These are phyloP conservation scores for Poeciliopsis retropinna DNA, from an alignment of 2,113 vertebrate genomes.

Conservation along the genomic window DNA sequence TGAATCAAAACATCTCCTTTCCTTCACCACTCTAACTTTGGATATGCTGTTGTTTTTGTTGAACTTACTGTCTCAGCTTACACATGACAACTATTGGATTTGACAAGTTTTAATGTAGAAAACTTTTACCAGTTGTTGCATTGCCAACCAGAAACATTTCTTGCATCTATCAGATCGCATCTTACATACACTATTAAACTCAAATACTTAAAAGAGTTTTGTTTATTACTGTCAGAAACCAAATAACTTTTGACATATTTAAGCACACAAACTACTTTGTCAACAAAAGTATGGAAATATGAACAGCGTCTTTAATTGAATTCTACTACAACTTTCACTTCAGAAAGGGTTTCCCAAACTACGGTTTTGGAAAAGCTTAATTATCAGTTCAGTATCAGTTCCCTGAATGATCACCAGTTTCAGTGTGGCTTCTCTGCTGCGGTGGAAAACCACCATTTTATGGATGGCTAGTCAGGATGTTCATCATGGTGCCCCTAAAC, in stretches of 20 bases:
- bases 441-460: background rate
- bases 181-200: background rate
- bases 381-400: background rate
- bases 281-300: too few relatives aligned
- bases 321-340: background rate
- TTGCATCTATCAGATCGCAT: background rate
- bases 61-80: background rate
- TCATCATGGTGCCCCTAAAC: background rate
- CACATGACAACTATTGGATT: background rate
- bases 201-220: background rate
- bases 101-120: background rate
- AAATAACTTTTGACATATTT: too few relatives aligned
- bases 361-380: background rate
- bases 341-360: background rate
- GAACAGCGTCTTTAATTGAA: too few relatives aligned
- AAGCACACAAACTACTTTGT: too few relatives aligned
- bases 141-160: background rate
- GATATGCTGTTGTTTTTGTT: background rate
- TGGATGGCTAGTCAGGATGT: background rate
- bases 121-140: background rate
- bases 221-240: background rate
- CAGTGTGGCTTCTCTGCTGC: too few relatives aligned
- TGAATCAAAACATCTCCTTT: slow-evolving; percentile 56
- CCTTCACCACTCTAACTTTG: slow-evolving; percentile 24
- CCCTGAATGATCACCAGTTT: too few relatives aligned